Evolutionary conservation across 2,888 invertebrate genomes (phyloP).

Genomic region (Cheilosia soror): DNA sequence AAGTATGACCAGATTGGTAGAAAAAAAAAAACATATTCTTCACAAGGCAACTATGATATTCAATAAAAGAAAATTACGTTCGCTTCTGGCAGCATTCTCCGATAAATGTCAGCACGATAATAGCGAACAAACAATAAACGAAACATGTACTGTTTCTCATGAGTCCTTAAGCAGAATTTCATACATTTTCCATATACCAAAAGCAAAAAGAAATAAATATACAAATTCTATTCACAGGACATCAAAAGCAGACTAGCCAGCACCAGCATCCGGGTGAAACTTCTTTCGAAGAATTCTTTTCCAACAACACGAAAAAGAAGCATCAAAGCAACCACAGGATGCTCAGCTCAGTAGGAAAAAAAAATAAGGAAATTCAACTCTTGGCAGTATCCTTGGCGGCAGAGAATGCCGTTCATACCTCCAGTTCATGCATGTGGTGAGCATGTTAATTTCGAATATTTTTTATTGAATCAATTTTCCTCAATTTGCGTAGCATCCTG

Average conservation of each 20-base stretch:
- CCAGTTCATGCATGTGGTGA: slow-evolving; percentile 7
- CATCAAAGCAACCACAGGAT: slow-evolving; percentile 36
- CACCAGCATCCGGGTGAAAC: slow-evolving; percentile 13
- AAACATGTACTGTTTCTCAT: slow-evolving; percentile 7
- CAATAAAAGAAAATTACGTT: background rate
- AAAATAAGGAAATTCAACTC: slow-evolving; percentile 14
- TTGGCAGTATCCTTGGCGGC: background rate
- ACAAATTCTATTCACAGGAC: slow-evolving; percentile 4
- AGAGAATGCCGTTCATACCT: background rate
- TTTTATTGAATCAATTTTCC: slow-evolving; percentile 54
- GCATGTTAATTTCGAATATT: slow-evolving; percentile 50
- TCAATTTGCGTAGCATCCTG: slow-evolving; percentile 40
- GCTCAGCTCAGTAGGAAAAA: background rate
- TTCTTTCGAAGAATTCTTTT: slow-evolving; percentile 16
- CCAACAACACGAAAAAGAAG: background rate
- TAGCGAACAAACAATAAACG: slow-evolving; percentile 30
- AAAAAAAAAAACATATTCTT: too few relatives aligned
- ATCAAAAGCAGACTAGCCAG: slow-evolving; percentile 27
- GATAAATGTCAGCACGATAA: slow-evolving; percentile 26
- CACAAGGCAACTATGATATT: too few relatives aligned
- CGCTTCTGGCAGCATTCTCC: background rate
- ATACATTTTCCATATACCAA: slow-evolving; percentile 13
- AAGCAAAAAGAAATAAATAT: background rate
- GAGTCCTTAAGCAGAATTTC: slow-evolving; percentile 14
- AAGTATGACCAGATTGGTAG: too few relatives aligned